Conservation (phyloP, 2,888 invertebrate genomes). For the Venusia cambrica region DNA sequence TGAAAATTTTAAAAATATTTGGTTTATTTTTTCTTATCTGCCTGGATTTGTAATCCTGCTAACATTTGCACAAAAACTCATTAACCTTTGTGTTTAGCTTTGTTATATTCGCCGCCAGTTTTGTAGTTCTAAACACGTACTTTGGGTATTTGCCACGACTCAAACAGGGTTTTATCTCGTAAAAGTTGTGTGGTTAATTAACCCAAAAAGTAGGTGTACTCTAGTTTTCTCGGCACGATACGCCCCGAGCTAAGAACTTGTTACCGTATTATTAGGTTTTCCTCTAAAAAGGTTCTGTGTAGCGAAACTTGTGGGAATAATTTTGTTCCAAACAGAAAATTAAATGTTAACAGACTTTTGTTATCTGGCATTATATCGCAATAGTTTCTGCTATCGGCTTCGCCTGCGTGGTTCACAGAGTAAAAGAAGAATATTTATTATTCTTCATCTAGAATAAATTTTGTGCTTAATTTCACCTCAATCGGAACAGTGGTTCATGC, state of each 20-base stretch:
- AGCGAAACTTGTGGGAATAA: conserved; percentile 26
- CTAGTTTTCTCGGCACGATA: conserved; percentile 61
- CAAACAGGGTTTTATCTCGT: conserved; percentile 52
- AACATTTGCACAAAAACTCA: neutral
- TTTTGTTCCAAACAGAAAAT: conserved; percentile 21
- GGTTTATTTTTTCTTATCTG: too few relatives aligned
- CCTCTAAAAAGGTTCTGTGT: conserved; percentile 33
- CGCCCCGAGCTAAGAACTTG: conserved; percentile 58
- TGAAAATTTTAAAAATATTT: too few relatives aligned
- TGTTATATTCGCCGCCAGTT: conserved; percentile 7
- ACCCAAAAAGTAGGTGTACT: conserved; percentile 46
- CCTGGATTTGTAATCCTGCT: too few relatives aligned
- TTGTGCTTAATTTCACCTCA: too few relatives aligned
- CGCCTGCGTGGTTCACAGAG: too few relatives aligned
- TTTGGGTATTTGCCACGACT: conserved; percentile 45
- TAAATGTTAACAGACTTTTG: too few relatives aligned
- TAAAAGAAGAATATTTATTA: too few relatives aligned
- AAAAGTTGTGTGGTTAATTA: conserved; percentile 68
- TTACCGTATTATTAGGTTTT: conserved; percentile 50
- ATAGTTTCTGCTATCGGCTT: too few relatives aligned
- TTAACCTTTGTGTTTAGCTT: conserved; percentile 8
- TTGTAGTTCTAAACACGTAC: conserved; percentile 42
- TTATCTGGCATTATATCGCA: too few relatives aligned
- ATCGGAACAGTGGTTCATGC: too few relatives aligned
- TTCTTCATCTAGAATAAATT: too few relatives aligned